A percentile compares a stretch with the other conserved stretches of the same genome.
Conservation (phyloP, 2,113 vertebrate genomes). For the Platysternon megacephalum region DNA sequence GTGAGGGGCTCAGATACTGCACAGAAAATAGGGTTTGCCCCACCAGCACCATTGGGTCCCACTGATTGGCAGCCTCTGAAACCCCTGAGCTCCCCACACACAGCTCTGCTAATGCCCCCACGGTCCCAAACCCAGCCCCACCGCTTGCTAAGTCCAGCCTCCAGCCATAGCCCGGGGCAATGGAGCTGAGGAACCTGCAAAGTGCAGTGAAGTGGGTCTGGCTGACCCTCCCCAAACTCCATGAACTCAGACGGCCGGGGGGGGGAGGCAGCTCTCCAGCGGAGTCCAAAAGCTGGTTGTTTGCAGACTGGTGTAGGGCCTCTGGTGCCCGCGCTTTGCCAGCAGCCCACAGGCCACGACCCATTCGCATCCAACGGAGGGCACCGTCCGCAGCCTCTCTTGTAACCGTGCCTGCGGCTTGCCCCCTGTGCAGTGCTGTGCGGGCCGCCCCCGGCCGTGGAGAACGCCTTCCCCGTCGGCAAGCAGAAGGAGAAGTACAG, state of each 20-base stretch:
- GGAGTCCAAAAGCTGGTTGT: background rate
- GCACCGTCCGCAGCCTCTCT: no score
- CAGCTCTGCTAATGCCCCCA: background rate
- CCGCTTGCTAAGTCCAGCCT: no score
- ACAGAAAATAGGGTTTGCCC: background rate
- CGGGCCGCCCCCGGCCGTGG: conserved; percentile 87
- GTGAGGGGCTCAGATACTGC: background rate
- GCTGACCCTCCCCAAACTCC: background rate
- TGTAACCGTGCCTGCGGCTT: rapidly evolving
- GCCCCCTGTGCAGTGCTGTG: conserved; percentile 85
- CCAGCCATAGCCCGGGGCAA: no score
- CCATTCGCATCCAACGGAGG: background rate
- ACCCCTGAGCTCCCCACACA: background rate
- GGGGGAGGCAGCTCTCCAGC: background rate
- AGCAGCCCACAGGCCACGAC: no score
- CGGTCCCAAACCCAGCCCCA: no score
- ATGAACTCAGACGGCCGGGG: background rate
- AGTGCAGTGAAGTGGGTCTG: background rate
- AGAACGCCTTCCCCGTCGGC: conserved; percentile 87
- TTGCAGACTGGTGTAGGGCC: background rate
- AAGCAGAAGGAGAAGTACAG: conserved; percentile 89
- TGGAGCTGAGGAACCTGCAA: no score
- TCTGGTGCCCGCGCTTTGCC: no score
- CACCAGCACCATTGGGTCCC: background rate
- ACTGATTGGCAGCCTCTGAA: background rate